A percentile compares a stretch with the other conserved stretches of the same genome.
phyloP scores from a whole-genome alignment of 2,113 vertebrate species.

The Anolis carolinensis region DNA sequence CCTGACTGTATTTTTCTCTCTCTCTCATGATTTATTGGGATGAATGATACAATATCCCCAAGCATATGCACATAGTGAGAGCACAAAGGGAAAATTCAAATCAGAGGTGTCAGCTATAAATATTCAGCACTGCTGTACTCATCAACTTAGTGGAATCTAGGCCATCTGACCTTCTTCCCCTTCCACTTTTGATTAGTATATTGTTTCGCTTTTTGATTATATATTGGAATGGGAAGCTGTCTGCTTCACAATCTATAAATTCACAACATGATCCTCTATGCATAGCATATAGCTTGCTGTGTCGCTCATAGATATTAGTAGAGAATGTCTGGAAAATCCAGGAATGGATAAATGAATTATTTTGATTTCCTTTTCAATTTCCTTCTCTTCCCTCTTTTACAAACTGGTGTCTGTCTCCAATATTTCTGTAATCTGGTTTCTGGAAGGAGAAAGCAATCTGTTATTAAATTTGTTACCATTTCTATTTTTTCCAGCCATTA shows the following conservation, averaged over 20 bases:
- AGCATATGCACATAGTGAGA: not conserved
- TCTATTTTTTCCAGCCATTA: slow-evolving; percentile 13
- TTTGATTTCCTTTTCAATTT: slow-evolving; percentile 53
- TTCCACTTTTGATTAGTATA: slow-evolving; percentile 18
- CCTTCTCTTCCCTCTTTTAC: slow-evolving; percentile 28
- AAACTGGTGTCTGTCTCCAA: slow-evolving; percentile 12
- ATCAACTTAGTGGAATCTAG: slow-evolving; percentile 26
- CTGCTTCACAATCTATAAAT: slow-evolving; percentile 16
- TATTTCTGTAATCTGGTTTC: slow-evolving; percentile 35
- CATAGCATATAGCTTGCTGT: slow-evolving; percentile 9
- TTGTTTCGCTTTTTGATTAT: slow-evolving; percentile 26
- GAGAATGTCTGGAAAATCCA: slow-evolving; percentile 33
- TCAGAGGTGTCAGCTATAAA: slow-evolving; percentile 38
- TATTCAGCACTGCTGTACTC: slow-evolving; percentile 26
- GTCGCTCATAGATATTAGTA: not conserved
- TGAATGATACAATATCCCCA: slow-evolving; percentile 52
- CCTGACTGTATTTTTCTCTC: slow-evolving; percentile 59
- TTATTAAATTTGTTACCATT: slow-evolving; percentile 13
- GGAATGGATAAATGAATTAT: slow-evolving; percentile 42
- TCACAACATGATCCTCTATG: slow-evolving; percentile 27
- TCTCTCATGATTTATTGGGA: slow-evolving; percentile 64
- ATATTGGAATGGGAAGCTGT: fast-evolving
- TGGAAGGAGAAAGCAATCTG: not conserved
- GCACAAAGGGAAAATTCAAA: slow-evolving; percentile 53
- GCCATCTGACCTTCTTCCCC: fast-evolving